Conservation (phyloP, 1,140 invertebrate species). For the Drosophila ercepeae region DNA sequence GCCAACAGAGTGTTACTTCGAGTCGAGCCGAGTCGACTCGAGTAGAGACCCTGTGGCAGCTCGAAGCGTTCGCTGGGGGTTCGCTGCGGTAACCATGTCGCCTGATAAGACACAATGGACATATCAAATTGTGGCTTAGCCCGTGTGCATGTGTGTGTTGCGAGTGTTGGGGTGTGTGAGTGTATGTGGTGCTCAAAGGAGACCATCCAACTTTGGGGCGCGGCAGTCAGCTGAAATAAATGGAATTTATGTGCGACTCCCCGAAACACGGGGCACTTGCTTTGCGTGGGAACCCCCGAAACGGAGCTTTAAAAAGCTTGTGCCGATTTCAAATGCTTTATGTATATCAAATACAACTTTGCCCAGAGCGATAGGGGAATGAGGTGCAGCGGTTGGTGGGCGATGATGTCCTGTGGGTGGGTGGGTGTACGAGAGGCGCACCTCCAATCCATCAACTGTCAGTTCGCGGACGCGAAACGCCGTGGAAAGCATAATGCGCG, state of each 20-base stretch:
- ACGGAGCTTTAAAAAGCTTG: conserved; percentile 50
- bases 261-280: conserved; percentile 31
- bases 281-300: conserved; percentile 47
- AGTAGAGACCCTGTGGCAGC: conserved; percentile 53
- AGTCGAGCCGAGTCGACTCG: conserved; percentile 52
- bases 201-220: conserved; percentile 49
- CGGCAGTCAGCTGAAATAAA: conserved; percentile 65
- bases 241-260: conserved; percentile 70
- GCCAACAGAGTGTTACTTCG: conserved; percentile 62
- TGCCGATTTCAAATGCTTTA: conserved; percentile 32
- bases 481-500: conserved; percentile 77
- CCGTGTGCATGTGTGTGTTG: conserved; percentile 37
- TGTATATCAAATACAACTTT: conserved; percentile 59
- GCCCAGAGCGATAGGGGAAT: conserved; percentile 25
- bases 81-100: conserved; percentile 79
- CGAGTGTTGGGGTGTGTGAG: neutral
- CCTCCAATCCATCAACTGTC: conserved; percentile 59
- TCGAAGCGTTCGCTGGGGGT: conserved; percentile 67
- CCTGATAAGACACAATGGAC: conserved; percentile 82
- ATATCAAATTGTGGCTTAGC: conserved; percentile 82
- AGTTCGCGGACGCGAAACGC: conserved; percentile 73
- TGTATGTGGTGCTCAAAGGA: conserved; percentile 26
- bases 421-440: conserved; percentile 5
- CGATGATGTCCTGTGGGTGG: neutral
- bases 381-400: neutral